These are phyloP conservation scores for Thera obeliscata DNA, from an alignment of 2,888 invertebrate genomes.

Conservation along the genomic window DNA sequence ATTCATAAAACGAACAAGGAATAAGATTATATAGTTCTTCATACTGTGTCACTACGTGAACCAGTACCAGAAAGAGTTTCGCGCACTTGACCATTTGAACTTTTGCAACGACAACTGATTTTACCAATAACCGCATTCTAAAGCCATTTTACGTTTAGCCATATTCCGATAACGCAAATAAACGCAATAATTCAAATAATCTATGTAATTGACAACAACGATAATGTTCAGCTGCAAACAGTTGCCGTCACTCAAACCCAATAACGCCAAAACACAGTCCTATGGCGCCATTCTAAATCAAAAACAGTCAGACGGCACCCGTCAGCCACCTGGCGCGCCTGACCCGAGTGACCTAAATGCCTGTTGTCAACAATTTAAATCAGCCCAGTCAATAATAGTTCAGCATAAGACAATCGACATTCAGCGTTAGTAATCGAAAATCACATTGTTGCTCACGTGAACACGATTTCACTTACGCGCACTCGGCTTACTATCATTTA, in stretches of 20 bases:
- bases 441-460: neutral
- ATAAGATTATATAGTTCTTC: no score
- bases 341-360: constrained; percentile 32
- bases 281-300: constrained; percentile 39
- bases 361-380: constrained; percentile 23
- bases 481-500: no score
- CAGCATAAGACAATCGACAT: constrained; percentile 14
- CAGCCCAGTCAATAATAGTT: constrained; percentile 22
- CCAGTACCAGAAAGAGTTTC: no score
- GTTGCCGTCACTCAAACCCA: constrained; percentile 19
- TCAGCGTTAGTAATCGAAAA: neutral
- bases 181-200: neutral
- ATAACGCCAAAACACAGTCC: constrained; percentile 5
- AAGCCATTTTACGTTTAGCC: no score
- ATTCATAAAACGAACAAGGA: no score
- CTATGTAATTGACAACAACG: constrained; percentile 8
- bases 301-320: constrained; percentile 34
- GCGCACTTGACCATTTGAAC: no score
- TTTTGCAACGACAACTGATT: no score
- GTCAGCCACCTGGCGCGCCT: constrained; percentile 35
- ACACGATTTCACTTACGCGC: neutral
- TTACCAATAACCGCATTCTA: no score
- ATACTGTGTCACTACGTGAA: no score
- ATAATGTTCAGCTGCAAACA: constrained; percentile 23
- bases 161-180: no score